phyloP scores from a whole-genome alignment of 2,113 vertebrate species.

The Ptilorrhoa leucosticta region DNA sequence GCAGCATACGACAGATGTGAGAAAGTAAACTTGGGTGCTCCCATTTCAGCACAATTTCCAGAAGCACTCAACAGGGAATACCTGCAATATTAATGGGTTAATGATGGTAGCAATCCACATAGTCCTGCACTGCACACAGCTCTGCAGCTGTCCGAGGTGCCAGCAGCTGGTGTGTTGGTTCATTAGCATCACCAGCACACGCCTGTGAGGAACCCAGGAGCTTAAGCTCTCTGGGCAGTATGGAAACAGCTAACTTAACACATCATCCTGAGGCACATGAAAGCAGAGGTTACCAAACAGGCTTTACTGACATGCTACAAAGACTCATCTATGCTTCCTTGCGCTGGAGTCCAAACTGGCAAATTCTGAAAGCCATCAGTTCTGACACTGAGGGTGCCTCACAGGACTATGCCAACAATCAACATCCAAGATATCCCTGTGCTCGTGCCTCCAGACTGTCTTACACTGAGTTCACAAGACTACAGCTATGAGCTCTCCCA shows the following conservation, averaged over 20 bases:
- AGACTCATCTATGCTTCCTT: not conserved
- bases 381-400: not conserved
- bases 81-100: constrained; percentile 83
- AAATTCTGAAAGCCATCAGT: not conserved
- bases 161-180: constrained; percentile 16
- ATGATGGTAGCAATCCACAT: constrained; percentile 70
- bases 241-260: not conserved
- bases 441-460: not conserved
- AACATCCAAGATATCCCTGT: not conserved
- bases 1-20: constrained; percentile 71
- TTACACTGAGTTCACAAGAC: accelerated
- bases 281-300: not conserved
- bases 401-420: not conserved
- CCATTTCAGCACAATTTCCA: constrained; percentile 77
- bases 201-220: not conserved
- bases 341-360: not conserved
- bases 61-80: constrained; percentile 80
- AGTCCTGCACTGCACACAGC: constrained; percentile 66
- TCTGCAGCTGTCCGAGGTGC: constrained; percentile 58
- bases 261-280: not conserved
- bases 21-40: constrained; percentile 78
- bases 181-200: constrained; percentile 13
- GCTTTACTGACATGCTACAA: not conserved
- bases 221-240: not conserved
- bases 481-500: not conserved